Evolutionary conservation across 1,140 invertebrate species (phyloP).

Genomic region (Episyrphus balteatus): DNA sequence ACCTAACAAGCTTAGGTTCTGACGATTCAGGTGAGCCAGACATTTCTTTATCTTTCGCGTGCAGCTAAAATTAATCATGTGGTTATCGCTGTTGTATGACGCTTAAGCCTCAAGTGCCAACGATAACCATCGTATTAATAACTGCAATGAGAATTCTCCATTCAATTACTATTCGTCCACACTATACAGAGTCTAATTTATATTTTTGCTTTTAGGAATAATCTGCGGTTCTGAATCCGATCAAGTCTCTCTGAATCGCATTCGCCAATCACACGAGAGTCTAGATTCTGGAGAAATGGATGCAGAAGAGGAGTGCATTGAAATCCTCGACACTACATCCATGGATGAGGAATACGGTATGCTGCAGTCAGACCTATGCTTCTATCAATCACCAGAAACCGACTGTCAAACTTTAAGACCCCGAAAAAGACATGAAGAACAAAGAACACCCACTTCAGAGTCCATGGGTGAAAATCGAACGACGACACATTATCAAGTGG

Average conservation of each 20-base stretch:
- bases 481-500: not conserved
- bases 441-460: conserved; percentile 5
- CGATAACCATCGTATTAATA: no score
- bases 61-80: no score
- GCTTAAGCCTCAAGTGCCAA: no score
- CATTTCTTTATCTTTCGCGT: not conserved
- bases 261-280: conserved; percentile 51
- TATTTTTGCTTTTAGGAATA: conserved; percentile 42
- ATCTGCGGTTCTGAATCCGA: conserved; percentile 58
- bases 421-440: conserved; percentile 20
- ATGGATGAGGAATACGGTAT: conserved; percentile 34
- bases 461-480: not conserved
- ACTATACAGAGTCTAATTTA: not conserved
- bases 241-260: conserved; percentile 36
- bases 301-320: conserved; percentile 42
- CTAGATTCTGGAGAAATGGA: conserved; percentile 56
- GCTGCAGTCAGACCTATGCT: conserved; percentile 26
- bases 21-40: conserved; percentile 58
- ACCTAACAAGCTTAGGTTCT: conserved; percentile 65
- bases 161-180: no score
- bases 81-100: no score
- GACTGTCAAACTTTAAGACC: conserved; percentile 27
- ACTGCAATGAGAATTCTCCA: no score
- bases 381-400: conserved; percentile 20
- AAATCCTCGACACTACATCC: conserved; percentile 33